Conservation (phyloP, 2,113 vertebrate species). For the Pluvianellus socialis region DNA sequence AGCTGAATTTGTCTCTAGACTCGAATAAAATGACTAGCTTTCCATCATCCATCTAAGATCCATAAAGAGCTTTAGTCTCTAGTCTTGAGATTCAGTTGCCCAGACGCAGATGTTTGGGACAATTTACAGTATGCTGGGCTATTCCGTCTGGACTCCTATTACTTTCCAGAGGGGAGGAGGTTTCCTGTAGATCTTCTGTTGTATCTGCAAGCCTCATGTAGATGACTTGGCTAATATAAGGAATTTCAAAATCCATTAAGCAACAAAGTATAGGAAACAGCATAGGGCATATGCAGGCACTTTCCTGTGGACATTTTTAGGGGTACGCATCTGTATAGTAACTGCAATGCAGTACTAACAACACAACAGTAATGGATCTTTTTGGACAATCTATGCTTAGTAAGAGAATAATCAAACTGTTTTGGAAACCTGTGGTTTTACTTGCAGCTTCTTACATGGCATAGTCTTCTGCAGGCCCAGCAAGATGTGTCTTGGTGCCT, state of each 20-base stretch:
- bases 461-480: background rate
- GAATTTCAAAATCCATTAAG: background rate
- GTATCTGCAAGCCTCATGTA: background rate
- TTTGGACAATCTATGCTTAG: background rate
- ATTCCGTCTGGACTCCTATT: background rate
- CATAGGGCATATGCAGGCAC: background rate
- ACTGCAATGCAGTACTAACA: background rate
- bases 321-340: background rate
- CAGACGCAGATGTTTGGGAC: background rate
- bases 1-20: background rate
- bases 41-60: background rate
- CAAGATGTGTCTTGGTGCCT: background rate
- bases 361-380: background rate
- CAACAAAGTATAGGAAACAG: background rate
- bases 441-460: background rate
- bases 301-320: background rate
- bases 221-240: background rate
- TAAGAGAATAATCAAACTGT: background rate
- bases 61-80: background rate
- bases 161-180: background rate
- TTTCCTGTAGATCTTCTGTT: background rate
- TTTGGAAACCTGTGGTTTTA: background rate
- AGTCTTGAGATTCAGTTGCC: background rate
- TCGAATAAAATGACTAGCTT: background rate
- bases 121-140: background rate